These are phyloP conservation scores for Lichenostomus cassidix DNA, from an alignment of 2,113 vertebrate genomes.

Conservation along the genomic window DNA sequence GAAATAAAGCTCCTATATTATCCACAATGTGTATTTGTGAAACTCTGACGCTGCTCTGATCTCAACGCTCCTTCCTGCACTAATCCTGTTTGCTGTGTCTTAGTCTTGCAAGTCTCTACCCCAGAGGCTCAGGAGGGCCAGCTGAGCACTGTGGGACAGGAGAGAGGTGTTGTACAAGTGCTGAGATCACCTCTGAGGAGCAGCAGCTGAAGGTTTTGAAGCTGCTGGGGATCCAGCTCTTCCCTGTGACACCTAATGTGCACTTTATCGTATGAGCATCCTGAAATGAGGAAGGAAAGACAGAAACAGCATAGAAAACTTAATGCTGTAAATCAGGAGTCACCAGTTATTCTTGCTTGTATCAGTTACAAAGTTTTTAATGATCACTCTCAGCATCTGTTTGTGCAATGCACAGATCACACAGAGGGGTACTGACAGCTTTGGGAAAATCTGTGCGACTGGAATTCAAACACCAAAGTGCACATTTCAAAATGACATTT, in stretches of 20 bases:
- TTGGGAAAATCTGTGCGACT: background rate
- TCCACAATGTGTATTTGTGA: background rate
- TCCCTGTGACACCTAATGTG: background rate
- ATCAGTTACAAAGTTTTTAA: background rate
- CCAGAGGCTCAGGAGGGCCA: background rate
- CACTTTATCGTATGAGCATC: background rate
- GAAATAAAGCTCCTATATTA: background rate
- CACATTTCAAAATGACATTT: background rate
- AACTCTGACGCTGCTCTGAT: background rate
- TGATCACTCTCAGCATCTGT: background rate
- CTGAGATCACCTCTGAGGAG: background rate
- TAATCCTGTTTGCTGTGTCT: background rate
- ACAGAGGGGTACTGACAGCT: background rate
- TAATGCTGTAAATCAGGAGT: background rate
- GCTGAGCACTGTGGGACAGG: background rate
- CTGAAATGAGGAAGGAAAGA: background rate
- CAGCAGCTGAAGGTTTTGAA: background rate
- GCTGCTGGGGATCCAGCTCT: background rate
- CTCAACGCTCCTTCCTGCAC: background rate
- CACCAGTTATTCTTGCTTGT: background rate
- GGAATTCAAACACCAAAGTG: background rate
- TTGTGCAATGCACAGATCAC: background rate
- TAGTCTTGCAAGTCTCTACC: background rate
- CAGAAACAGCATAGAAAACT: background rate
- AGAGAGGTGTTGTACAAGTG: rapidly evolving